Evolutionary conservation across 1,140 invertebrate genomes (phyloP).

Genomic region (Neodiprion lecontei): DNA sequence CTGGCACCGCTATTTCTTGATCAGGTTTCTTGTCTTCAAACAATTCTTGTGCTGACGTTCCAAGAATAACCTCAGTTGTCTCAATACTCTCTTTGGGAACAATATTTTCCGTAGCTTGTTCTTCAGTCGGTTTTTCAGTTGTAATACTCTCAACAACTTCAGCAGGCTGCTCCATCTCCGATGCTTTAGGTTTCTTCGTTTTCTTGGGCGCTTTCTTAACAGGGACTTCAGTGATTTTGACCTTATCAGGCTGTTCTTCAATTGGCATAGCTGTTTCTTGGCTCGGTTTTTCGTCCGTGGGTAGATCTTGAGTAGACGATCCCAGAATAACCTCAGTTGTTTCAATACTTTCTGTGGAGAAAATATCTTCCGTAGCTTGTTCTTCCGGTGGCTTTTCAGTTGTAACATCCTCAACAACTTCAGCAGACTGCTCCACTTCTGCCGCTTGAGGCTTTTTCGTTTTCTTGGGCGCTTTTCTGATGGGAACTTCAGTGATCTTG

Average conservation of each 20-base stretch:
- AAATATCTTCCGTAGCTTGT: conserved; percentile 19
- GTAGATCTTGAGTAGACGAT: neutral
- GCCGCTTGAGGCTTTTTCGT: conserved; percentile 25
- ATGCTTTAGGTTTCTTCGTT: conserved; percentile 33
- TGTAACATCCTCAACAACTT: conserved; percentile 18
- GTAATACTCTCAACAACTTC: conserved; percentile 26
- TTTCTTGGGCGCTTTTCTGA: conserved; percentile 24
- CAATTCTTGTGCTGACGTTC: conserved; percentile 37
- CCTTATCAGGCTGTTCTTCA: conserved; percentile 28
- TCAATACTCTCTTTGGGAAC: conserved; percentile 17
- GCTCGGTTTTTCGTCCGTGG: neutral
- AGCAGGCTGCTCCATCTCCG: conserved; percentile 27
- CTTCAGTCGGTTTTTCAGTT: conserved; percentile 22
- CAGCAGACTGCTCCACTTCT: conserved; percentile 20
- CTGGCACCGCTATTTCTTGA: conserved; percentile 11
- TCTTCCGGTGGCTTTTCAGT: conserved; percentile 31
- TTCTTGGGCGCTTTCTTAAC: conserved; percentile 33
- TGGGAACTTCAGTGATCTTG: conserved; percentile 22
- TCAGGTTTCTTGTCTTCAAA: conserved; percentile 19
- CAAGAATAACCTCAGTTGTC: conserved; percentile 30
- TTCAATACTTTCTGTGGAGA: conserved; percentile 17
- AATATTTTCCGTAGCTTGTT: conserved; percentile 16
- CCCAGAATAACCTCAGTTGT: neutral
- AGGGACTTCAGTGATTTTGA: conserved; percentile 21
- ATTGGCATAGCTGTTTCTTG: conserved; percentile 17